phyloP scores from a whole-genome alignment of 2,888 invertebrate genomes.

The Erebia aethiops region DNA sequence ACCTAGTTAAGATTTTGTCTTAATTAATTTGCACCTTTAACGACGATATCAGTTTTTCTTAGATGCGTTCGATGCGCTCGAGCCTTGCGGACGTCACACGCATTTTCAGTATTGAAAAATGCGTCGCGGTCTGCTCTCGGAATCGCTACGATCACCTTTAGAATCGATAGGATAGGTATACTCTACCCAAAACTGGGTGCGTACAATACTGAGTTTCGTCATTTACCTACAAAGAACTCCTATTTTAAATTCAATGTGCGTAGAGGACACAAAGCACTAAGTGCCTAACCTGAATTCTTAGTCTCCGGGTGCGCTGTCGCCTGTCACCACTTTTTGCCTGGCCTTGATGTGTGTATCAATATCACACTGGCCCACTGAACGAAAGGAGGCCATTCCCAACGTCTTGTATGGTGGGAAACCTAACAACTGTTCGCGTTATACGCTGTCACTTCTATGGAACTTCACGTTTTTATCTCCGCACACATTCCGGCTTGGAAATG shows the following conservation, averaged over 20 bases:
- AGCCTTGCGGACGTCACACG: too few species aligned
- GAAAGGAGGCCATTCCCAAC: constrained; percentile 69
- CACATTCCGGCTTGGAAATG: constrained; percentile 17
- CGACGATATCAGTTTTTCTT: too few species aligned
- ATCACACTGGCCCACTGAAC: constrained; percentile 55
- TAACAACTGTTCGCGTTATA: constrained; percentile 41
- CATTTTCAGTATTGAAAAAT: too few species aligned
- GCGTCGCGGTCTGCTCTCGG: too few species aligned
- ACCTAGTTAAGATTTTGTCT: too few species aligned
- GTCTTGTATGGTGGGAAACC: constrained; percentile 67
- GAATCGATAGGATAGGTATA: background rate
- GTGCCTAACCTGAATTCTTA: constrained; percentile 63
- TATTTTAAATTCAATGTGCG: constrained; percentile 39
- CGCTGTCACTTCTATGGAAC: constrained; percentile 23
- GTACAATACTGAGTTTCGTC: background rate
- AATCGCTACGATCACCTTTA: background rate
- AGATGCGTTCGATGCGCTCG: too few species aligned
- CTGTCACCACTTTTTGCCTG: constrained; percentile 64
- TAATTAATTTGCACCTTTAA: too few species aligned
- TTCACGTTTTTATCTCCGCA: constrained; percentile 24
- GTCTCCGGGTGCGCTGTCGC: constrained; percentile 63
- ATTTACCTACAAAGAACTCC: constrained; percentile 4
- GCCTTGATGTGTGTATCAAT: constrained; percentile 71
- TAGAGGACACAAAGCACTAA: constrained; percentile 40
- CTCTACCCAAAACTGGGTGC: background rate